Base-by-base conservation (phyloP, 2,888 invertebrate species). In the Leptothorax acervorum region DNA sequence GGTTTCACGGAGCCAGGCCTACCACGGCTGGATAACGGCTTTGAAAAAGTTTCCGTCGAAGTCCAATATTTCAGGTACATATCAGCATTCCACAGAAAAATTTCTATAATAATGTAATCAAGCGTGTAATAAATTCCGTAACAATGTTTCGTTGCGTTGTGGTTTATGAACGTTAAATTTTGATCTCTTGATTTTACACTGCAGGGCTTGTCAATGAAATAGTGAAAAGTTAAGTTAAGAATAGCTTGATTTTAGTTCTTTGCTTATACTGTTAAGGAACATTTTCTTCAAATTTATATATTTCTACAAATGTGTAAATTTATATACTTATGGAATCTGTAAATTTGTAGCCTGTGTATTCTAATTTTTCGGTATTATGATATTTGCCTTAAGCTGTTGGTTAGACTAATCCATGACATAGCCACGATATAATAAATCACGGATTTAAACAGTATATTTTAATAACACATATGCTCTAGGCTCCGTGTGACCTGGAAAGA, bases 21-120 rank as follows among this genome's bases (percentile, higher is more conserved):
- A 78, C 55, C 31, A 39, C 1, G 9, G 48, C n/a, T 28, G 39
- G 11, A 51, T 71, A 71, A 60, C 35, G 35, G 35, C 45, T 73
- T 60, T 28, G 18, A 48, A 73, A 60, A 81, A 73, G 31, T 60
- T 51, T 60, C 8, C 18, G 5, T 0, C 35, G 5, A 60, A 48
- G 35, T 73, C 18, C 48, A 15, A 73, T 62, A 60, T 23, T 57
- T 35, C 4, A n/a, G 42, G 18, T 65, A 35, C 12, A 57, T 39
- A 45, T 28, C 35, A 28, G 9, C 12, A 4, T 53, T 68, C 12
- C n/a, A n/a, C 5, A 18, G 39, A 23, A 71, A 71, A 81, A 60
- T 71, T 79, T 60, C 6, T 35, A 51, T 60, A 60, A 71, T 79
- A 48, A 60, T n/a, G 39, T 73, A 73, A 81, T 57, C 48, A 48